Percentiles rank a stretch among this genome's conserved stretches.
Conservation (phyloP, 1,140 invertebrate genomes). For the Nephotettix cincticeps region DNA sequence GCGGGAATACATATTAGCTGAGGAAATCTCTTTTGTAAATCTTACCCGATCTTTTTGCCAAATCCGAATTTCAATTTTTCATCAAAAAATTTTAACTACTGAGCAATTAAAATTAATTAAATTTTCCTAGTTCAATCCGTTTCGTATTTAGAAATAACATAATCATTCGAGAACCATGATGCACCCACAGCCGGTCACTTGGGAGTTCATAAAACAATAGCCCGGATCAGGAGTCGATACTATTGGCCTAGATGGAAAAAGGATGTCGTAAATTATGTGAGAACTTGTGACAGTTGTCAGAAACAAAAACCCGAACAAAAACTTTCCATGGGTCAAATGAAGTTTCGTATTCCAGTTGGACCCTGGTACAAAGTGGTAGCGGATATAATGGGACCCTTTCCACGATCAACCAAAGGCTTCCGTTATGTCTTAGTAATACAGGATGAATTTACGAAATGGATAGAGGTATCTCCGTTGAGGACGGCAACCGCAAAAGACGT, state of each 20-base stretch:
- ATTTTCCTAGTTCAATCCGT: too few species aligned
- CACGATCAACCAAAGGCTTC: neutral
- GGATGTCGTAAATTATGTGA: neutral
- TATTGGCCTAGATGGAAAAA: neutral
- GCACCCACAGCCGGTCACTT: neutral
- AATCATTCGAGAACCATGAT: neutral
- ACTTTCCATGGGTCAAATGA: neutral
- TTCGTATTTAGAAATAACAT: too few species aligned
- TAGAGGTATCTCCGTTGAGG: neutral
- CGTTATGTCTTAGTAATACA: neutral
- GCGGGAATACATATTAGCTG: too few species aligned
- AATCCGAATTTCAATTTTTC: too few species aligned
- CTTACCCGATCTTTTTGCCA: too few species aligned
- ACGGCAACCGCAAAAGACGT: neutral
- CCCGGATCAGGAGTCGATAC: neutral
- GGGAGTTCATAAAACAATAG: neutral
- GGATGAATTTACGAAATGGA: neutral
- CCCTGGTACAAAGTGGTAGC: neutral
- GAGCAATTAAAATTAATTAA: too few species aligned
- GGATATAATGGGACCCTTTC: neutral
- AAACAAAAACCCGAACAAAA: neutral
- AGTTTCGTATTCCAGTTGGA: neutral
- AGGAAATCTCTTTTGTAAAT: too few species aligned
- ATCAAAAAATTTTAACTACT: too few species aligned
- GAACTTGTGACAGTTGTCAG: neutral